Evolutionary conservation across 2,113 vertebrate species (phyloP), one percentile per base, ranked within the genome.

Genomic region (Saguinus imperator): DNA sequence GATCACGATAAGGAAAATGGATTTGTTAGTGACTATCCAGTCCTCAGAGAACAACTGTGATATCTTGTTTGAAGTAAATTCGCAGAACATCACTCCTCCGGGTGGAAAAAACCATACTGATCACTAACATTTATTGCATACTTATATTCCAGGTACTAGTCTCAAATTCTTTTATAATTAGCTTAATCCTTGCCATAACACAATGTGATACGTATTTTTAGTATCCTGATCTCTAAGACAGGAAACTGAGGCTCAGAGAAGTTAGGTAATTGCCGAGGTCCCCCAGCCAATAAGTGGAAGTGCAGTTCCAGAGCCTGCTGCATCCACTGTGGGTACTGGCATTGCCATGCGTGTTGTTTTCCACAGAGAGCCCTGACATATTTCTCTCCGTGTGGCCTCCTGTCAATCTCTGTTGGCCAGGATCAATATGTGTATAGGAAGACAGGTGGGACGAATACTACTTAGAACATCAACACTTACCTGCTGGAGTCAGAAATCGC

Each of bases 31-130:
- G 89, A 73, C 87, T 61, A 27, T 82, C 80, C 50, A 23, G 70
- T 83, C 94, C 89, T 92, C 27, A 9, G 94, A 94, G 89, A 85
- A 43, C 21, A 73, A 85, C 64, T 40, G 29, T 55, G 95, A 58
- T 90, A 91, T 85, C 94, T 97, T 92, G 87, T 79, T 95, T 95
- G 94, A 81, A 94, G 93, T 70, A 93, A 96, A 88, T 95, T 92
- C 89, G 52, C 87, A 75, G 94, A 96, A 84, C 40, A 93, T 81
- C 80, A 85, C 84, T 95, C 70, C 58, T 64, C 66, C 58, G 50
- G 89, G 94, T 96, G 87, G 84, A 64, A 93, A 95, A 96, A 73
- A 72, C 45, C 61, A 8, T 16, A 85, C 27, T 7, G 82, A 88
- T 91, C 0, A 25, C 77, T 85, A 82, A 84, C 76, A 16, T 75